These are phyloP conservation scores for Aspidiotus destructor DNA, from an alignment of 2,888 invertebrate species.

Conservation along the genomic window DNA sequence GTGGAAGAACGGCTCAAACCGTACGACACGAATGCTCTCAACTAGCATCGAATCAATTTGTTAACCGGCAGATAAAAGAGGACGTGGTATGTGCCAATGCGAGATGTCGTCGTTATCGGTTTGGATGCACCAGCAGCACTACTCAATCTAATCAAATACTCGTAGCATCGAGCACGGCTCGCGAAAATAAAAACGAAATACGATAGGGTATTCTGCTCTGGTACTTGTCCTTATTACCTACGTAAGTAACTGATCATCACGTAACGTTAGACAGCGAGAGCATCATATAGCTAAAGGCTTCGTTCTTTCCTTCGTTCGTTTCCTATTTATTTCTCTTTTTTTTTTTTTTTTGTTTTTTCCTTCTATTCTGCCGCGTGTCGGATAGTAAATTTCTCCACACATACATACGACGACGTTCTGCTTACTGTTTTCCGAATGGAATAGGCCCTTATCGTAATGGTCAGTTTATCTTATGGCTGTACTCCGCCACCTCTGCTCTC, in stretches of 20 bases:
- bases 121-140: no score
- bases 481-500: no score
- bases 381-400: slow-evolving; percentile 15
- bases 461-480: slow-evolving; percentile 28
- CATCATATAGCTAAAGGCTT: slow-evolving; percentile 21
- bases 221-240: slow-evolving; percentile 27
- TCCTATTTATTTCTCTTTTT: slow-evolving; percentile 9
- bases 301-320: slow-evolving; percentile 14
- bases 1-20: no score
- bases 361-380: background rate
- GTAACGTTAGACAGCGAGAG: slow-evolving; percentile 22
- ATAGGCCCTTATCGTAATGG: slow-evolving; percentile 29
- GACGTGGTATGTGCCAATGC: no score
- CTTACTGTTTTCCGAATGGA: slow-evolving; percentile 29
- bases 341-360: no score
- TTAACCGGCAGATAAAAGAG: no score
- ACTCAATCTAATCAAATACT: background rate
- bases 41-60: no score
- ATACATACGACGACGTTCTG: slow-evolving; percentile 12
- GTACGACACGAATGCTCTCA: no score
- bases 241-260: slow-evolving; percentile 29
- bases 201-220: slow-evolving; percentile 29
- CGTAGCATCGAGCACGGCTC: background rate
- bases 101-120: no score
- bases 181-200: slow-evolving; percentile 27